Evolutionary conservation across 2,113 vertebrate species (phyloP).

Genomic region (Colius striatus): DNA sequence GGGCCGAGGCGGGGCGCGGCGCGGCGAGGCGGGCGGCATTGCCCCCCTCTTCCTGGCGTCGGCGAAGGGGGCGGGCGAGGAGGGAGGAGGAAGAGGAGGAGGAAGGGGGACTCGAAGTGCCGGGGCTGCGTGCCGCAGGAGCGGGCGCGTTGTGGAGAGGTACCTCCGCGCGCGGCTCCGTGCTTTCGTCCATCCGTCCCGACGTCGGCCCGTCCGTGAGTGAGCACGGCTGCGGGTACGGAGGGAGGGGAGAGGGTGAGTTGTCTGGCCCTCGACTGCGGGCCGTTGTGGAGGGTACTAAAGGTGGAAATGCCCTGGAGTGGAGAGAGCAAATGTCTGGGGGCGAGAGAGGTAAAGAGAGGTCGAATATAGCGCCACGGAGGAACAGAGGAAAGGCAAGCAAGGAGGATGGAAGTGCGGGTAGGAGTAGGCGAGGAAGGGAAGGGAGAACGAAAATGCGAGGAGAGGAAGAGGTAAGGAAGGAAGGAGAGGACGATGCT

Average conservation of each 20-base stretch:
- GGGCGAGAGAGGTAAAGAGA: too few species aligned
- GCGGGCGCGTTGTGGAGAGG: not conserved
- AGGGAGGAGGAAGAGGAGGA: not conserved
- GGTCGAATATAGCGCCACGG: not conserved
- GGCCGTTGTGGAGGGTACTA: not conserved
- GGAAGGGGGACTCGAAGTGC: not conserved
- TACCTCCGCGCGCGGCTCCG: not conserved
- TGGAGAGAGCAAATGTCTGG: too few species aligned
- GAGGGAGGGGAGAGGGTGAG: not conserved
- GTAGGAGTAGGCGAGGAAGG: not conserved
- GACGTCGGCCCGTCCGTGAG: not conserved
- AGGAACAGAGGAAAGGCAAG: not conserved
- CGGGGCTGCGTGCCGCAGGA: not conserved
- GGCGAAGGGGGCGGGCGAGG: not conserved
- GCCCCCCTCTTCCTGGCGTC: conserved; percentile 2
- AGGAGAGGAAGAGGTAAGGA: not conserved
- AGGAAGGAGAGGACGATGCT: not conserved
- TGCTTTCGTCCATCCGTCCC: not conserved
- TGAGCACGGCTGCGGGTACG: not conserved
- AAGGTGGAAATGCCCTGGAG: not conserved
- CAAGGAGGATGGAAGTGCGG: not conserved
- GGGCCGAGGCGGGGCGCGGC: not conserved
- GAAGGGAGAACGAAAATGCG: not conserved
- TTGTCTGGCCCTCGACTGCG: not conserved
- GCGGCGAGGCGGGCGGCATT: not conserved